Percentiles rank a stretch among this genome's conserved stretches.
These are phyloP conservation scores for Paguma larvata DNA, from an alignment of 2,797 vertebrate genomes.

Conservation along the genomic window DNA sequence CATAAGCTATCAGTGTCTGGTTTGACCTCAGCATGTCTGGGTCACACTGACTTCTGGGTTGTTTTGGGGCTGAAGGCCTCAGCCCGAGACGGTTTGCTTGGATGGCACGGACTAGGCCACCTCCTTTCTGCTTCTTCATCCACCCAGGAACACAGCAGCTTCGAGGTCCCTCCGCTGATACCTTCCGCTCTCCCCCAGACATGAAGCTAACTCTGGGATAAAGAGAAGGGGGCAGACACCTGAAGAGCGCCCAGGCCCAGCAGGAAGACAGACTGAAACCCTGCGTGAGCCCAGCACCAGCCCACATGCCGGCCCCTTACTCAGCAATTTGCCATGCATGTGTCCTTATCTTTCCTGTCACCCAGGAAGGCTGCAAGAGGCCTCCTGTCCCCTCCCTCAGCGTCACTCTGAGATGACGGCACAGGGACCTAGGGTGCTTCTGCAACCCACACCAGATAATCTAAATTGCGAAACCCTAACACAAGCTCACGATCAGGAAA, in stretches of 20 bases:
- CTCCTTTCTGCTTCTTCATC: not conserved
- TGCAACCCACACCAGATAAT: not conserved
- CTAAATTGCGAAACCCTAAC: not conserved
- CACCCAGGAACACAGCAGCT: not conserved
- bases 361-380: not conserved
- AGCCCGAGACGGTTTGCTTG: not conserved
- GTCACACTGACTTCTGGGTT: not conserved
- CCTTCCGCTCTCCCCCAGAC: not conserved
- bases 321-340: accelerated
- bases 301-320: accelerated
- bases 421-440: not conserved
- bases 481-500: not conserved
- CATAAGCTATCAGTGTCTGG: not conserved
- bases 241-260: not conserved
- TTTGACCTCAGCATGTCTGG: not conserved
- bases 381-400: not conserved
- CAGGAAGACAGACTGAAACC: not conserved
- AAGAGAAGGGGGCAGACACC: not conserved
- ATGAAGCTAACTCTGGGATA: not conserved
- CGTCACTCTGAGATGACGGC: not conserved
- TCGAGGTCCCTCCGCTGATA: not conserved
- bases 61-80: not conserved
- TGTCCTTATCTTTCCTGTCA: not conserved
- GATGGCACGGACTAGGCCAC: not conserved
- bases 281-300: not conserved